Conservation (phyloP, 2,888 invertebrate genomes). For the Leucania comma region DNA sequence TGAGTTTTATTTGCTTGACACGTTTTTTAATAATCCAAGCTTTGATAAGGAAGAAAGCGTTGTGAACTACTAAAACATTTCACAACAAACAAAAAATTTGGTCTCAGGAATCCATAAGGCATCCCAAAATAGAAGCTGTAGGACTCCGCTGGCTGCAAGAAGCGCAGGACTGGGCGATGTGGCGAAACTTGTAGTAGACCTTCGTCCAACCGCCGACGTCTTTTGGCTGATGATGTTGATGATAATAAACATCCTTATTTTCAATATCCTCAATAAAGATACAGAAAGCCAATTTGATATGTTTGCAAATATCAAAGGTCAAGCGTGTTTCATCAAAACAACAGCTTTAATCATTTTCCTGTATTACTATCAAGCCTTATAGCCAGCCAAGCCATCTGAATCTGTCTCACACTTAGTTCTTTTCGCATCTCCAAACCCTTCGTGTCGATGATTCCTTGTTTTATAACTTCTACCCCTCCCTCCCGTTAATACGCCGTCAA, state of each 20-base stretch:
- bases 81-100: too few species aligned
- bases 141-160: too few species aligned
- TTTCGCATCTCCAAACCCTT: background rate
- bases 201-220: background rate
- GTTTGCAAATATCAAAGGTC: background rate
- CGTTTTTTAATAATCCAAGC: background rate
- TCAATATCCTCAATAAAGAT: background rate
- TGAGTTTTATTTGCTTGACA: conserved; percentile 22
- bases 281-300: background rate
- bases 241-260: too few species aligned
- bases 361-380: background rate
- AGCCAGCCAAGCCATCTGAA: background rate
- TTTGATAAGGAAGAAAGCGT: background rate
- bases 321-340: background rate
- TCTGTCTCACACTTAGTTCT: background rate
- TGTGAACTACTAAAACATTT: background rate
- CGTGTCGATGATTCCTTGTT: background rate
- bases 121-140: background rate
- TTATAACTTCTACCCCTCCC: background rate
- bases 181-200: too few species aligned
- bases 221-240: background rate
- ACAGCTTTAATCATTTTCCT: background rate
- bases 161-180: background rate
- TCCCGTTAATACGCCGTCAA: background rate
- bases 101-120: background rate